A percentile compares a stretch with the other conserved stretches of the same genome.
These are phyloP conservation scores for Leptopilina boulardi DNA, from an alignment of 1,140 invertebrate species.

Conservation along the genomic window DNA sequence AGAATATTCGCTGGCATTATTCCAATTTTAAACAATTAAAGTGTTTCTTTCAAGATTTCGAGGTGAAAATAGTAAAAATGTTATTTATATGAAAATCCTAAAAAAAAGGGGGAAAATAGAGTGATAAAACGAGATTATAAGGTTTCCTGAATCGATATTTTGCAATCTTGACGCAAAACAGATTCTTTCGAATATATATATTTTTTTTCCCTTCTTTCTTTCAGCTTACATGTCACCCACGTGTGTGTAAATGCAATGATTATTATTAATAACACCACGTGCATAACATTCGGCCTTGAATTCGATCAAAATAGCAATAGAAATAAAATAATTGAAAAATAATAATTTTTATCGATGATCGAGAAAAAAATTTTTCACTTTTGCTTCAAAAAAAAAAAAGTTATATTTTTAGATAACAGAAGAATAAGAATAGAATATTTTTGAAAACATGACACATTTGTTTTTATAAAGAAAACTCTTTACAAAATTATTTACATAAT, in stretches of 20 bases:
- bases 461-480: no score
- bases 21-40: background rate
- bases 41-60: background rate
- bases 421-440: no score
- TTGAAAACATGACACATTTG: no score
- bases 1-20: background rate
- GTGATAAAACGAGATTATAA: background rate
- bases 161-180: background rate
- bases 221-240: background rate
- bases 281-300: background rate
- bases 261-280: conserved; percentile 11
- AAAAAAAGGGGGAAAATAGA: background rate
- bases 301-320: background rate
- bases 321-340: background rate
- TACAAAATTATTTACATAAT: no score
- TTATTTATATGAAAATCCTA: background rate
- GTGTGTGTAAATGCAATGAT: conserved; percentile 1
- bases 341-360: no score
- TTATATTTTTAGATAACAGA: no score
- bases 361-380: no score
- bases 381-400: no score
- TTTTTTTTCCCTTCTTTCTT: background rate
- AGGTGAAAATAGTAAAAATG: background rate
- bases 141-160: conserved; percentile 23
- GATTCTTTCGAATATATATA: background rate